Evolutionary conservation across 2,888 invertebrate genomes (phyloP).

Genomic region (Tolmerus cingulatus): DNA sequence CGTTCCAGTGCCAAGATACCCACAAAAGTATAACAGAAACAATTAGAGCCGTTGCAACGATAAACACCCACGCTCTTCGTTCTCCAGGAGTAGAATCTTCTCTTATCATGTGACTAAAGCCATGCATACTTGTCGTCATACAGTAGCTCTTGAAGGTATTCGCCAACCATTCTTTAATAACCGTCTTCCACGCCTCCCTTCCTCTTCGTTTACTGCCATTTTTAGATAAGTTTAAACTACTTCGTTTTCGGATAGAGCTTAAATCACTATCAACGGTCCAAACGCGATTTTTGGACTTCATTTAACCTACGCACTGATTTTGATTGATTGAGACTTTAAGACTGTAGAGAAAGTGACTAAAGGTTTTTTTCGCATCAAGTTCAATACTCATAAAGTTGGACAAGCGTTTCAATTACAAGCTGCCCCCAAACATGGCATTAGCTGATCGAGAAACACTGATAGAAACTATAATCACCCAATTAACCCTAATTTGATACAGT

Average conservation of each 20-base stretch:
- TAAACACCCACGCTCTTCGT: constrained; percentile 67
- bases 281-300: constrained; percentile 30
- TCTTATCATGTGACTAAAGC: constrained; percentile 74
- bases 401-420: neutral
- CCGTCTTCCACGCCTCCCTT: neutral
- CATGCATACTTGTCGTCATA: constrained; percentile 73
- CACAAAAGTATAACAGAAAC: constrained; percentile 67
- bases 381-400: neutral
- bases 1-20: constrained; percentile 70
- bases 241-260: neutral
- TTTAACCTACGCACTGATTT: neutral
- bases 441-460: constrained; percentile 5
- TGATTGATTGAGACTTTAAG: neutral
- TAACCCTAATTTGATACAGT: constrained; percentile 3
- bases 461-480: constrained; percentile 25
- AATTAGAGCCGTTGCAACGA: constrained; percentile 67
- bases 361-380: neutral
- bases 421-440: constrained; percentile 18
- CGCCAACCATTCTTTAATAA: constrained; percentile 55
- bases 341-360: neutral
- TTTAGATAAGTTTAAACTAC: neutral
- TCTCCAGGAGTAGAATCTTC: constrained; percentile 67
- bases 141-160: constrained; percentile 68
- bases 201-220: neutral
- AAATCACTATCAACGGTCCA: neutral